Evolutionary conservation across 2,888 invertebrate species (phyloP).

Genomic region (Rotaria macrura): DNA sequence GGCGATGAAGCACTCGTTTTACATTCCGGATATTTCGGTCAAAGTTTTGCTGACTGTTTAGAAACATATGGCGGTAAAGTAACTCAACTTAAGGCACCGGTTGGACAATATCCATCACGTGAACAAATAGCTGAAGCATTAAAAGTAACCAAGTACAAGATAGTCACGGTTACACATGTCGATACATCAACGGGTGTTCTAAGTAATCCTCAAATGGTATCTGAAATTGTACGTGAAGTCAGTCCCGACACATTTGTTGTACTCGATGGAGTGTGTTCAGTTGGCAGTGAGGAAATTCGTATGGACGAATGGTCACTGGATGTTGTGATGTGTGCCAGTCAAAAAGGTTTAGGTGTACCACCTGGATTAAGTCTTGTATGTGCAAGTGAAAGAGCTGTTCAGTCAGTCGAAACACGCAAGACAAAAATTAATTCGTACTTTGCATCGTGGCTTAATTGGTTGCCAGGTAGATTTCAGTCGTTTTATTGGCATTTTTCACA

Average conservation of each 20-base stretch:
- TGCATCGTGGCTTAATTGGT: neutral
- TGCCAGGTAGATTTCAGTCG: neutral
- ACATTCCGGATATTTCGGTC: neutral
- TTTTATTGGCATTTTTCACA: neutral
- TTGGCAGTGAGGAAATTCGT: constrained; percentile 5
- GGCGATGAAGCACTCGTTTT: neutral
- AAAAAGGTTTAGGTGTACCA: constrained; percentile 15
- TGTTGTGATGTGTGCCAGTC: neutral
- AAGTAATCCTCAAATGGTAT: neutral
- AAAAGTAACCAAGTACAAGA: neutral
- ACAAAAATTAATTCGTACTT: neutral
- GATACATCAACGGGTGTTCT: constrained; percentile 10
- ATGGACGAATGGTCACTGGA: neutral
- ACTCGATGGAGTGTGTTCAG: neutral
- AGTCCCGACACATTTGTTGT: neutral
- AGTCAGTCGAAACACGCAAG: neutral
- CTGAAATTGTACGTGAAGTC: neutral
- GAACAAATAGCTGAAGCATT: neutral
- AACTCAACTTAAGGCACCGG: neutral
- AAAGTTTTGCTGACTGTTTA: neutral
- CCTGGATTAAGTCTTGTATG: neutral
- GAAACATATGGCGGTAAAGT: constrained; percentile 15
- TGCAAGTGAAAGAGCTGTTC: neutral
- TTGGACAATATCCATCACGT: neutral
- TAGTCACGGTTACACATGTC: neutral